Evolutionary conservation across 2,113 vertebrate genomes (phyloP), one percentile per base, ranked within the genome.

Genomic region (Festucalex cinctus): DNA sequence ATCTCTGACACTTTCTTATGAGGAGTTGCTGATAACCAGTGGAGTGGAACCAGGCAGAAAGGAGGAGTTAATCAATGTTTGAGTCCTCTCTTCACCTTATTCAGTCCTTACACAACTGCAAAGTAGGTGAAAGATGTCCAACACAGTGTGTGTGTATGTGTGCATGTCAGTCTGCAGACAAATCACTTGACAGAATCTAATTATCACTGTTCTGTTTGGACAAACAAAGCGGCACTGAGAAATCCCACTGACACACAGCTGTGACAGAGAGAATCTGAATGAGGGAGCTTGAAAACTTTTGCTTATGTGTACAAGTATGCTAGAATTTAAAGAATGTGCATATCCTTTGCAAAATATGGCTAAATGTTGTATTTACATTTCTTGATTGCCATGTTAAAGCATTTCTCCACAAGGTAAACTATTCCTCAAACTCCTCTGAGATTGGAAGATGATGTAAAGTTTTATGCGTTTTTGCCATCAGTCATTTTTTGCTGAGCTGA

Each of bases 1-100:
- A 22, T 10, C 36, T 37, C n/a, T 37, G 20, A 61, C 20, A 39
- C 58, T 13, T 39, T 61, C 20, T 61, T 61, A 59, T 36, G 19
- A 59, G 19, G 36, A 39, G 58, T 61, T 39, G 58, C 20, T 39
- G n/a, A 61, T 22, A 39, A n/a, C 37, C 58, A 22, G 10, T 61
- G 36, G 20, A 16, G 58, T 39, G 35, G 19, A 39, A 41, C 36
- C 36, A 39, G 12, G 2, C 20, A 61, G 36, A 41, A n/a, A 22
- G 37, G 58, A 61, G 35, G 58, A 61, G 58, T 61, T 37, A 61
- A 61, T 61, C 58, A 61, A 61, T 61, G 58, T 39, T 41, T n/a
- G 36, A 61, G 58, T 39, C 58, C 35, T 36, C 58, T 39, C 58
- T 39, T 61, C 58, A 61, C 20, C 36, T 61, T 22, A 61, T 22